Evolutionary conservation across 2,888 invertebrate species (phyloP), one percentile per base, ranked within the genome.

Genomic region (Megaustenia siamemsis): DNA sequence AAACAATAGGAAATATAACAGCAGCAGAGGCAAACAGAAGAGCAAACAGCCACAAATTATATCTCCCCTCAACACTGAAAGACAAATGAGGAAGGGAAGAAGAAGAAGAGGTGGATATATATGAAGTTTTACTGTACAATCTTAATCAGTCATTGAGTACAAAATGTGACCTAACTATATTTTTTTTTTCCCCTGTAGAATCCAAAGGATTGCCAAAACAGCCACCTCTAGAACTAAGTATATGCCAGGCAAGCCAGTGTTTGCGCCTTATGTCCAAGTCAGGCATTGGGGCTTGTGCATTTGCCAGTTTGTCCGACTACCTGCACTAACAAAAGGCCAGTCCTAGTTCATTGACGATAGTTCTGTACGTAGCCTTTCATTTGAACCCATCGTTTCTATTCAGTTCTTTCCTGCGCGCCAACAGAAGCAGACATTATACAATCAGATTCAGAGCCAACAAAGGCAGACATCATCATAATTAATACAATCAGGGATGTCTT

Each of bases 251-350:
- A 88, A 96, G 96, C 92, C 97, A 97, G 94, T 95, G 98, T 92
- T 96, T 98, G 93, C 96, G 96, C 89, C 95, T 98, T 93, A 98
- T 98, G 97, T 96, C 98, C 89, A 96, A 96, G 93, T 96, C 96
- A 89, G 97, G 97, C 87, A 96, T 98, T 89, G 98, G 98, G 92
- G 96, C 98, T 86, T 97, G 98, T 96, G 98, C 98, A 94, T 98
- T 98, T 95, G 97, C 98, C 92, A 97, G 97, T 95, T 96, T 98
- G 93, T 96, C 96, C 92, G 97, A 92, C 87, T 92, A 94, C 84
- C 90, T 94, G 45, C 93, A 93, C 89, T 93, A 91, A 92, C 89
- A 81, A 66, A 73, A 49, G 77, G 83, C 85, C 60, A 32, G 3
- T 38, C 63, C 28, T 66, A 78, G 78, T 66, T 43, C 63, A 18